These are phyloP conservation scores for Koerneria pararmatus DNA, from an alignment of 2,888 invertebrate species.

Conservation along the genomic window DNA sequence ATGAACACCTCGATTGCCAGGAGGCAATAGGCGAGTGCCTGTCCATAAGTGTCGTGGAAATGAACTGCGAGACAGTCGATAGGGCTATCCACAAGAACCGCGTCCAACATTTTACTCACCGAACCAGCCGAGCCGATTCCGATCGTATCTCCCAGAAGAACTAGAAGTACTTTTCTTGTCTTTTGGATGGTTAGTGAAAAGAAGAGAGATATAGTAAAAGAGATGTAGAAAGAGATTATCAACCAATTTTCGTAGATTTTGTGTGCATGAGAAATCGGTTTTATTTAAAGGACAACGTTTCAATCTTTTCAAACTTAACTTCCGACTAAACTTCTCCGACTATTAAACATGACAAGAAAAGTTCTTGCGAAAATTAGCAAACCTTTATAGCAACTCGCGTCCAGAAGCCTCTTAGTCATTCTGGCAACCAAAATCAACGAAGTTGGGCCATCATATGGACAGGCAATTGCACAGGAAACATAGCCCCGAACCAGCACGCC, in stretches of 20 bases:
- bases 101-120: conserved; percentile 74
- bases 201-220: no score
- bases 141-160: conserved; percentile 92
- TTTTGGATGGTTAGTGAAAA: no score
- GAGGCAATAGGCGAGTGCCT: conserved; percentile 87
- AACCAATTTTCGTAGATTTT: no score
- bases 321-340: no score
- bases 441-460: conserved; percentile 86
- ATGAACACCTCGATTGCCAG: conserved; percentile 79
- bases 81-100: conserved; percentile 68
- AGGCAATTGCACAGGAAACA: conserved; percentile 88
- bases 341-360: no score
- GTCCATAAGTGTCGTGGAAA: conserved; percentile 97
- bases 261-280: no score
- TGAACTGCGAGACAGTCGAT: conserved; percentile 79
- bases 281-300: no score
- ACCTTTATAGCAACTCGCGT: conserved; percentile 55
- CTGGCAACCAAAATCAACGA: conserved; percentile 75
- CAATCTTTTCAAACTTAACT: no score
- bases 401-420: conserved; percentile 63
- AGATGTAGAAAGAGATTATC: no score
- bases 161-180: no score
- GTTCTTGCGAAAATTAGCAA: no score
- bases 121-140: conserved; percentile 77
- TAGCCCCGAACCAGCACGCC: conserved; percentile 84